phyloP scores from a whole-genome alignment of 2,113 vertebrate genomes.

The Macaca mulatta region DNA sequence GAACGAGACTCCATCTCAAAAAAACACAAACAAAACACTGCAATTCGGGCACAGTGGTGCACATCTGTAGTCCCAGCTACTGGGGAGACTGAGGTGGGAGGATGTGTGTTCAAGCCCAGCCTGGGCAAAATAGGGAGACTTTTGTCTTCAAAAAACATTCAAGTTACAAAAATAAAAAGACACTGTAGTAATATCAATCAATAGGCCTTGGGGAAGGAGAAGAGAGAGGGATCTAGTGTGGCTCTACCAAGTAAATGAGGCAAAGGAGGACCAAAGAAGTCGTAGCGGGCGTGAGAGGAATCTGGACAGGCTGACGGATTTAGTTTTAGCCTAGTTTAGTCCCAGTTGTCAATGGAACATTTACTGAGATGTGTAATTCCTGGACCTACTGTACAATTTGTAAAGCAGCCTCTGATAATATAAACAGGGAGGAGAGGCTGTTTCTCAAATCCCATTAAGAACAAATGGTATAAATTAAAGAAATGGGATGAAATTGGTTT shows the following conservation, averaged over 20 bases:
- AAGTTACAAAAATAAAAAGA: background rate
- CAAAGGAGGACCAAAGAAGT: background rate
- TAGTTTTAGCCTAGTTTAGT: background rate
- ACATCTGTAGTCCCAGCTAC: no score
- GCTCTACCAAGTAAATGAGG: background rate
- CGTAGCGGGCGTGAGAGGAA: background rate
- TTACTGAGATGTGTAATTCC: background rate
- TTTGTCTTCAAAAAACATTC: no score
- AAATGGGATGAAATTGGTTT: background rate
- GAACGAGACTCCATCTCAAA: no score
- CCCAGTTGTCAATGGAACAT: background rate
- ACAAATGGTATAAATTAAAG: constrained; percentile 4
- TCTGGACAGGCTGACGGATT: fast-evolving
- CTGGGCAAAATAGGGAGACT: no score
- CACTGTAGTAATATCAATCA: background rate
- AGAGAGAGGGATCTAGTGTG: background rate
- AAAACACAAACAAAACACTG: no score
- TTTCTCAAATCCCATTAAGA: constrained; percentile 37
- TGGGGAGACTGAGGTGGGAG: no score
- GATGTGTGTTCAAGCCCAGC: no score
- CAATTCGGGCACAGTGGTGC: no score
- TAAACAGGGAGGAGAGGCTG: background rate
- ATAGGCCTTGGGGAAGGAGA: background rate
- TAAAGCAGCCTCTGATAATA: background rate
- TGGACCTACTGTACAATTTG: background rate